Base-by-base conservation (phyloP, 2,113 vertebrate genomes). In the Mus spicilegus region DNA sequence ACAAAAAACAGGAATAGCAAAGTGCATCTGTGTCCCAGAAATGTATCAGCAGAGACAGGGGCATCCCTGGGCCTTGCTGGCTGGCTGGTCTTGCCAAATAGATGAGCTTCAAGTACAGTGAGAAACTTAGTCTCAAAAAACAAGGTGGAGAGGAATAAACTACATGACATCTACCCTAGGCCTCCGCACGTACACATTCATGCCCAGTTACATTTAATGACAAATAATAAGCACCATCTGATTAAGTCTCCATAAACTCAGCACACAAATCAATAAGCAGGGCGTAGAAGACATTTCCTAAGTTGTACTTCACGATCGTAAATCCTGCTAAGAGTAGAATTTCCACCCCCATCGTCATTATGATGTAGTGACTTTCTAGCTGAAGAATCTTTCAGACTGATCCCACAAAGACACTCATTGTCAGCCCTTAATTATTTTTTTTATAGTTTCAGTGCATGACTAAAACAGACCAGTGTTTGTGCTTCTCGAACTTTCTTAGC, bases 321-420 rank as follows among this genome's bases (percentile, higher is more conserved):
- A 96, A 81, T 81, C 58, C 87, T 82, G 24, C 93, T 91, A 92
- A 85, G 51, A 65, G 67, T 75, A 81, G 39, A 93, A 88, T 76
- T 70, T 81, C 85, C 12, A 96, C 28, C 49, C 26, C n/a, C 14
- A 13, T 54, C n/a, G 36, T 85, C 54, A 54, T 93, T 54, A 85
- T n/a, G 70, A 90, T 36, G 80, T 51, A 22, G 39, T 90, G 84
- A 72, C 16, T 13, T 49, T 95, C 94, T 89, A 93, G 86, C 78
- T 94, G 46, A 91, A 96, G 96, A 95, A 86, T 93, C 72, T 54
- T 89, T 96, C 75, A 65, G 93, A 75, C 28, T 82, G 82, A 91
- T 69, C 65, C 91, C 90, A 96, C 28, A 65, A 76, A 89, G 89
- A 70, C 56, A 93, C 26, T n/a, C 77, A n/a, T 42, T 93, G 78